phyloP scores from a whole-genome alignment of 2,113 vertebrate species.

The Malurus melanocephalus region DNA sequence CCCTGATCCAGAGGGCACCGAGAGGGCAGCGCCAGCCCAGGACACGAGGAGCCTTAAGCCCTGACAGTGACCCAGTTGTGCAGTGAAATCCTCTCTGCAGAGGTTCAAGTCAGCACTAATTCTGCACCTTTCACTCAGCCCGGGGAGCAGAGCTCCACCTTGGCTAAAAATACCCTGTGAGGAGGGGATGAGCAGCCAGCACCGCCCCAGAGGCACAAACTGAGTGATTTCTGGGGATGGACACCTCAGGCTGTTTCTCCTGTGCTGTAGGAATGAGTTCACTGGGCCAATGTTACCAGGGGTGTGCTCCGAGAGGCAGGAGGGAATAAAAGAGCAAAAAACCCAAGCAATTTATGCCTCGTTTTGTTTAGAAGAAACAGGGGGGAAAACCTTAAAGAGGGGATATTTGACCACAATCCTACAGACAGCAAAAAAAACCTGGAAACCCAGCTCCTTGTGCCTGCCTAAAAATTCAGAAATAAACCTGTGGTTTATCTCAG shows the following conservation, averaged over 20 bases:
- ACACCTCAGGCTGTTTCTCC: neutral
- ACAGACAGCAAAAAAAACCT: neutral
- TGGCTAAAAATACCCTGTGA: neutral
- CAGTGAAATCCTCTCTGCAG: neutral
- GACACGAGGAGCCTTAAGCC: neutral
- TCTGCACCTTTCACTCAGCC: slow-evolving; percentile 3
- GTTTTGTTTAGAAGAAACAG: neutral
- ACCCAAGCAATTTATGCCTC: neutral
- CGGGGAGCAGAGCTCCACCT: neutral
- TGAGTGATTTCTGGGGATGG: neutral
- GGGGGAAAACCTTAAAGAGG: fast-evolving
- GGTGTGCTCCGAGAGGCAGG: neutral
- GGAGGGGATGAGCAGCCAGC: neutral
- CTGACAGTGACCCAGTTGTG: neutral
- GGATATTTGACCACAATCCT: neutral
- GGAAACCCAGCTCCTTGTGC: neutral
- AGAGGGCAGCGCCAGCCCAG: neutral
- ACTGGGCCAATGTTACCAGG: neutral
- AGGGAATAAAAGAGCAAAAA: neutral
- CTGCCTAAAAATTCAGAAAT: neutral
- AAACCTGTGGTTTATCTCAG: neutral
- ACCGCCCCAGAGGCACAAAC: neutral
- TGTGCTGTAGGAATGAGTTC: neutral
- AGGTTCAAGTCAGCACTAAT: neutral
- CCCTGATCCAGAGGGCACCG: neutral